A percentile compares a stretch with the other conserved stretches of the same genome.
Evolutionary conservation across 2,888 invertebrate genomes (phyloP).

Genomic region (Andrena minutula): DNA sequence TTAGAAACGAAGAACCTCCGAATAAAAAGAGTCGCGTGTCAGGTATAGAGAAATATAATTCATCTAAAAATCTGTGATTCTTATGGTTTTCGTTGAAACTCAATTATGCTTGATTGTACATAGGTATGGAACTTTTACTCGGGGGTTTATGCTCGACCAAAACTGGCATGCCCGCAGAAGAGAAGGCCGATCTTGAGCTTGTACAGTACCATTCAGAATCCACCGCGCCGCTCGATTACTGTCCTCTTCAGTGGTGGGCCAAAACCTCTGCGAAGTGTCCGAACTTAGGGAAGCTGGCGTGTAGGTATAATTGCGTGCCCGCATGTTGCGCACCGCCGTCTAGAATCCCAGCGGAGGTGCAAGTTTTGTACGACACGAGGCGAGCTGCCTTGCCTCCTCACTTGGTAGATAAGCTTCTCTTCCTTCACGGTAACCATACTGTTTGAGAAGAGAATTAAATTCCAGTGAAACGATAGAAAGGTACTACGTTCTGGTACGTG

Average conservation of each 20-base stretch:
- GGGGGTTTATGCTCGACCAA: constrained; percentile 82
- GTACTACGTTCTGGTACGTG: constrained; percentile 10
- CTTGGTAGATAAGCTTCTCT: constrained; percentile 83
- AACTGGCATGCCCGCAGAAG: constrained; percentile 82
- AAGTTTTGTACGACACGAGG: constrained; percentile 82
- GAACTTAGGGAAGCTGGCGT: constrained; percentile 83
- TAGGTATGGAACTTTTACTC: constrained; percentile 85
- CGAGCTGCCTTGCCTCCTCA: constrained; percentile 83
- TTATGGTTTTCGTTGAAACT: background rate
- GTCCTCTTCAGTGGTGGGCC: constrained; percentile 86
- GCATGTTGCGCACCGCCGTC: constrained; percentile 84
- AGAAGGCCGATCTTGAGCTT: constrained; percentile 85
- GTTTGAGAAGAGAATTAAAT: constrained; percentile 59
- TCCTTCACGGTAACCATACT: constrained; percentile 83
- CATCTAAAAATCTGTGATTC: background rate
- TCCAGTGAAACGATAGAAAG: constrained; percentile 10
- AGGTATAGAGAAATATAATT: constrained; percentile 72
- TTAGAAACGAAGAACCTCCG: constrained; percentile 74
- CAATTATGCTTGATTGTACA: background rate
- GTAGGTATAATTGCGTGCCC: constrained; percentile 85
- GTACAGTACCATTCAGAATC: constrained; percentile 85
- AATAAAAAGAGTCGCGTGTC: constrained; percentile 83
- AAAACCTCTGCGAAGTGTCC: constrained; percentile 84
- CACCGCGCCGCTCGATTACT: constrained; percentile 84
- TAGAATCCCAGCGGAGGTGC: constrained; percentile 83